Percentiles rank a stretch among this genome's conserved stretches.
Evolutionary conservation across 2,888 invertebrate genomes (phyloP).

Genomic region (Diloba caeruleocephala): DNA sequence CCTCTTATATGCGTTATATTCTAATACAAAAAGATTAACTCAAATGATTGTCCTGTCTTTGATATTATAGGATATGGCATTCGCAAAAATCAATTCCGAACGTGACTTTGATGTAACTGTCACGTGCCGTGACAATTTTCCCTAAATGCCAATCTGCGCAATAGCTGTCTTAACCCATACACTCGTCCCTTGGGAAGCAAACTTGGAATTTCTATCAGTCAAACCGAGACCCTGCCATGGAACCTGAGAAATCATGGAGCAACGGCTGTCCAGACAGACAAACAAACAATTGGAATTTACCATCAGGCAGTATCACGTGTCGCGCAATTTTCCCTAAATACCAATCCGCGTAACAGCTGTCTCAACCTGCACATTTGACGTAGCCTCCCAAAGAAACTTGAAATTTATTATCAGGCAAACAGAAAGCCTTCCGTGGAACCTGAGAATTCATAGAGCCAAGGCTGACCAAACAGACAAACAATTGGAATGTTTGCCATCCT

Average conservation of each 20-base stretch:
- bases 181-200: constrained; percentile 54
- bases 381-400: constrained; percentile 57
- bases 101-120: constrained; percentile 48
- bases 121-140: constrained; percentile 49
- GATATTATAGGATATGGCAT: constrained; percentile 2
- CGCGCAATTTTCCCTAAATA: constrained; percentile 44
- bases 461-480: constrained; percentile 52
- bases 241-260: constrained; percentile 58
- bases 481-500: constrained; percentile 54
- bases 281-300: too few species aligned
- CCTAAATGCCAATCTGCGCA: constrained; percentile 45
- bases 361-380: constrained; percentile 49
- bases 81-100: constrained; percentile 33
- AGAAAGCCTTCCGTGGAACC: constrained; percentile 46
- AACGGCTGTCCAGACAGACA: constrained; percentile 49
- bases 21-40: not conserved
- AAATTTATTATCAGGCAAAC: constrained; percentile 52
- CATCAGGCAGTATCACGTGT: constrained; percentile 54
- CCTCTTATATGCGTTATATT: constrained; percentile 4
- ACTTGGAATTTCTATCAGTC: constrained; percentile 53
- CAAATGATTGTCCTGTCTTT: not conserved
- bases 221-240: constrained; percentile 49
- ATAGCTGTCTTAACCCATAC: constrained; percentile 53
- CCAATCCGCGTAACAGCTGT: constrained; percentile 51
- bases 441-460: constrained; percentile 59